phyloP scores from a whole-genome alignment of 2,113 vertebrate genomes.

The Perca flavescens region DNA sequence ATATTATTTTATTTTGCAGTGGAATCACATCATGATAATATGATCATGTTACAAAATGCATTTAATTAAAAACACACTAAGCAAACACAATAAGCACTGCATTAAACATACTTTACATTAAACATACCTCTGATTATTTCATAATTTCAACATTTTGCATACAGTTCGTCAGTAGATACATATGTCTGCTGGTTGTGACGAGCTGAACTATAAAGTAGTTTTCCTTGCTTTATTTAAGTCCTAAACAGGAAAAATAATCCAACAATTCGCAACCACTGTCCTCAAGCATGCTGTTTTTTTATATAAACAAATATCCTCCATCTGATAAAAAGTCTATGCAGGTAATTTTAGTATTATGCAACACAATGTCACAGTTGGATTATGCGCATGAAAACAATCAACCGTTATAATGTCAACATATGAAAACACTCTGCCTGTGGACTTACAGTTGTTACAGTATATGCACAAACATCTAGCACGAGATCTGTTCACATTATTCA shows the following conservation, averaged over 20 bases:
- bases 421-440: background rate
- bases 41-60: background rate
- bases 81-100: background rate
- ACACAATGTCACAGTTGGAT: background rate
- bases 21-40: background rate
- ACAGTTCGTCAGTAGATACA: background rate
- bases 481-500: constrained; percentile 25
- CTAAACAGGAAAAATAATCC: background rate
- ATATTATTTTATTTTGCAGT: background rate
- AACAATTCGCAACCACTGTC: background rate
- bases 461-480: background rate
- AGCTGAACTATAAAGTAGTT: background rate
- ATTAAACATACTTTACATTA: background rate
- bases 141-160: background rate
- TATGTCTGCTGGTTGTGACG: background rate
- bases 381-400: background rate
- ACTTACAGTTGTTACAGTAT: background rate
- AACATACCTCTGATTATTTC: background rate
- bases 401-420: background rate
- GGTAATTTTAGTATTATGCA: background rate
- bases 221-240: background rate
- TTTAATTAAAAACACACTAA: background rate
- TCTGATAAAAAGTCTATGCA: background rate
- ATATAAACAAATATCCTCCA: background rate
- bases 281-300: background rate